Evolutionary conservation across 1,140 invertebrate species (phyloP).

Genomic region (Tribolium madens): DNA sequence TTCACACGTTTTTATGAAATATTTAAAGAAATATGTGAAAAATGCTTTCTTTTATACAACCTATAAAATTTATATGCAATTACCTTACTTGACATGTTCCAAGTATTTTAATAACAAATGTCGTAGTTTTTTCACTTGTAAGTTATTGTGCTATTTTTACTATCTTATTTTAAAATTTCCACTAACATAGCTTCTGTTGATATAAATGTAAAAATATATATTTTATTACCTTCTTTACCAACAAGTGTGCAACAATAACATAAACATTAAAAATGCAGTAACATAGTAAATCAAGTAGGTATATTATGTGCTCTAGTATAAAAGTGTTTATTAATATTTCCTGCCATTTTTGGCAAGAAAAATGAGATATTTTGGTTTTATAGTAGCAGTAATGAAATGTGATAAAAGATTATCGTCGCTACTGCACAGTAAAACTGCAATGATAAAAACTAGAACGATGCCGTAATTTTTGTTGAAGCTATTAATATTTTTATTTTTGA

Average conservation of each 20-base stretch:
- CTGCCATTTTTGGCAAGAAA: no score
- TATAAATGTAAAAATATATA: no score
- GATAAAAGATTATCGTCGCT: not conserved
- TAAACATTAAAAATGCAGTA: no score
- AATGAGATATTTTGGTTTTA: not conserved
- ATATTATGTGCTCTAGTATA: no score
- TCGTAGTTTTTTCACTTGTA: not conserved
- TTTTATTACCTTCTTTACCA: no score
- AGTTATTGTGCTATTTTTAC: no score
- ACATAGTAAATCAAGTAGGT: no score
- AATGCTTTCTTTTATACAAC: not conserved
- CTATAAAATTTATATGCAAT: not conserved
- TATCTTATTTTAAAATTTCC: no score
- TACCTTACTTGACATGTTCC: not conserved
- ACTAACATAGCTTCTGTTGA: no score
- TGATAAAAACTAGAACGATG: not conserved
- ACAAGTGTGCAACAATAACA: no score
- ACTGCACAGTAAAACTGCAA: not conserved
- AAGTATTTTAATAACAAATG: not conserved
- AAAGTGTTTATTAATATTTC: no score
- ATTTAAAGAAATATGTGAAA: not conserved
- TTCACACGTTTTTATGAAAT: constrained; percentile 21
- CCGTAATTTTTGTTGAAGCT: not conserved
- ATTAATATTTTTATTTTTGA: not conserved
- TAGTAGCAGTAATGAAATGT: not conserved